A percentile compares a stretch with the other conserved stretches of the same genome.
Conservation (phyloP, 2,797 vertebrate species). For the Apogon talboti region DNA sequence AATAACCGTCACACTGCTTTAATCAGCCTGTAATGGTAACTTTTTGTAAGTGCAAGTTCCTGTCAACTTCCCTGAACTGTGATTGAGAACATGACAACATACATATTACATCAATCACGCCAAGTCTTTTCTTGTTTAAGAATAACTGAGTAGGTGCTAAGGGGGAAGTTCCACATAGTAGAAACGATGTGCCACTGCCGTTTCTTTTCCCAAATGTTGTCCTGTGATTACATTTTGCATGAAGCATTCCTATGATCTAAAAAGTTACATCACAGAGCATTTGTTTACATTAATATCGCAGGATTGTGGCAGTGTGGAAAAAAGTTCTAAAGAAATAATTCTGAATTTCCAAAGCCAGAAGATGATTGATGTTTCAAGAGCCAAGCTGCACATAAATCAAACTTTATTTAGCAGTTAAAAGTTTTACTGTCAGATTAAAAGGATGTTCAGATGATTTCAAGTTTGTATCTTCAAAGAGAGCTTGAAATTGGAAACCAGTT, state of each 20-base stretch:
- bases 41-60: constrained; percentile 53
- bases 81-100: constrained; percentile 66
- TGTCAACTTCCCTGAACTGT: constrained; percentile 62
- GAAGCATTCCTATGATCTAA: constrained; percentile 34
- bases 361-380: constrained; percentile 41
- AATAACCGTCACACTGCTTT: constrained; percentile 54
- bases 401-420: constrained; percentile 32
- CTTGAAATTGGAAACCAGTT: constrained; percentile 2
- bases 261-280: constrained; percentile 40
- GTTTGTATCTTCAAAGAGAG: constrained; percentile 1
- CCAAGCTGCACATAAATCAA: constrained; percentile 23
- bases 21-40: constrained; percentile 57
- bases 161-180: constrained; percentile 49
- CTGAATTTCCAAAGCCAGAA: constrained; percentile 53
- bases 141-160: constrained; percentile 48
- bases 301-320: constrained; percentile 19
- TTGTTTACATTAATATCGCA: constrained; percentile 54
- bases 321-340: constrained; percentile 59
- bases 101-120: constrained; percentile 73
- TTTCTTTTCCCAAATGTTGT: constrained; percentile 22
- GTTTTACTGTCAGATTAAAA: constrained; percentile 26
- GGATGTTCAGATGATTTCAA: constrained; percentile 23
- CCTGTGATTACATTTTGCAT: constrained; percentile 32
- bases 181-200: constrained; percentile 38
- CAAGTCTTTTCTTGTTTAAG: constrained; percentile 45